Base-by-base conservation (phyloP, 2,797 vertebrate genomes). In the Muraenolepis orangiensis region DNA sequence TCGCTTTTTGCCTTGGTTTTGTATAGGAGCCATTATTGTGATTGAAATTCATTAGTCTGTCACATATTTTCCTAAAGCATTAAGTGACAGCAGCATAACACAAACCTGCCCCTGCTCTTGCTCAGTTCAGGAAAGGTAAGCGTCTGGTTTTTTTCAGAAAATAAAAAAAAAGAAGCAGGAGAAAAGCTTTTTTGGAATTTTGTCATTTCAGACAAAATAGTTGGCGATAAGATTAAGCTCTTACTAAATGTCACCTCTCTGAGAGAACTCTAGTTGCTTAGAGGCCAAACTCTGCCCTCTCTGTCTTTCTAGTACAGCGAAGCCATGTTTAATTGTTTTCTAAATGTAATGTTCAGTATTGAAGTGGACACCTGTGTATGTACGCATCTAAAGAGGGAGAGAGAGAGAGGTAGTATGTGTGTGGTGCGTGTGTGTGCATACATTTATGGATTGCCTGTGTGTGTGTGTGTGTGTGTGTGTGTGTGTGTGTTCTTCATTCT, bases 391-490 rank as follows among this genome's bases (percentile, higher is more conserved):
- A 64, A 64, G 57, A 64, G n/a, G 12, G 57, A 7, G 36, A 38
- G 80, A 42, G 66, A 28, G 26, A 72, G 69, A 68, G 51, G 78
- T 26, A 20, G 78, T 26, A 20, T 78, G 51, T 75, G 74, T 75
- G 72, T 66, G 71, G 57, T 73, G 72, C 28, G 61, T 69, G 57
- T 73, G 72, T 31, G 61, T 69, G 68, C 71, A 73, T 40, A 40
- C 64, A 16, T 61, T 18, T 64, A 57, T 70, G 40, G 73, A 70
- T 70, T 26, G 76, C 23, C 40, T 72, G 70, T 67, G 73, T 77
- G 72, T 73, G 26, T 76, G 78, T 26, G 23, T 76, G 34, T 74
- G 72, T 74, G 72, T 61, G 72, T 7, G 38, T 74, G 71, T 36
- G 66, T 70, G 69, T 73, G 74, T 51, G 51, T 64, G n/a, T 64